Evolutionary conservation across 2,888 invertebrate species (phyloP).

Genomic region (Luffia ferchaultella): DNA sequence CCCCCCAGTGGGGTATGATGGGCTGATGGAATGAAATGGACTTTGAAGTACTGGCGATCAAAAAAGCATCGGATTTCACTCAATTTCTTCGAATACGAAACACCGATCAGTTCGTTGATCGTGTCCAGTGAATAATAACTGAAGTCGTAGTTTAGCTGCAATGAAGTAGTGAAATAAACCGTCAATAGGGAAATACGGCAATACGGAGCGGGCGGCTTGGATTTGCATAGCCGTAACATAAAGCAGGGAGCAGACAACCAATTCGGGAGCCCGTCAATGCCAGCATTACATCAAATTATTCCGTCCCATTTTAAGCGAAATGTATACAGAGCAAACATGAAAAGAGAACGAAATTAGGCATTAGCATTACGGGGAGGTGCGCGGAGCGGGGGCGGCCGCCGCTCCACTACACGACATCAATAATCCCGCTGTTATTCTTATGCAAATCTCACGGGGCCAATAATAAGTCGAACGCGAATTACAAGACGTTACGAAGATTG

Average conservation of each 20-base stretch:
- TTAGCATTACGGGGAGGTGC: conserved; percentile 22
- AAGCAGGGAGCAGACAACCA: background rate
- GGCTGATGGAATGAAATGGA: too few species aligned
- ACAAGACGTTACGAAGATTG: conserved; percentile 60
- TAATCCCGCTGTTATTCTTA: conserved; percentile 65
- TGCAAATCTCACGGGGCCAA: conserved; percentile 57
- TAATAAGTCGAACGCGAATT: conserved; percentile 63
- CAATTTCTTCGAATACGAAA: too few species aligned
- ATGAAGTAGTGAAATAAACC: too few species aligned
- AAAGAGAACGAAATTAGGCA: conserved; percentile 61
- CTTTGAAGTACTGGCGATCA: too few species aligned
- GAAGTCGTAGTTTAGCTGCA: too few species aligned
- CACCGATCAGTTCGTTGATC: too few species aligned
- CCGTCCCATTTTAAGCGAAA: conserved; percentile 12
- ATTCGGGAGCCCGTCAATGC: background rate
- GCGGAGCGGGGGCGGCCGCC: conserved; percentile 11
- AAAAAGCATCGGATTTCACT: too few species aligned
- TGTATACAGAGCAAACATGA: conserved; percentile 62
- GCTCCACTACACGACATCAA: conserved; percentile 38
- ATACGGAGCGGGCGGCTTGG: conserved; percentile 16
- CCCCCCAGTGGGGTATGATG: too few species aligned
- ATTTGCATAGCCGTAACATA: background rate
- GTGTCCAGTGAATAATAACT: too few species aligned
- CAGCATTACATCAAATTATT: background rate
- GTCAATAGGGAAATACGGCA: too few species aligned